phyloP scores from a whole-genome alignment of 2,113 vertebrate species.

The Rhinolophus sinicus region DNA sequence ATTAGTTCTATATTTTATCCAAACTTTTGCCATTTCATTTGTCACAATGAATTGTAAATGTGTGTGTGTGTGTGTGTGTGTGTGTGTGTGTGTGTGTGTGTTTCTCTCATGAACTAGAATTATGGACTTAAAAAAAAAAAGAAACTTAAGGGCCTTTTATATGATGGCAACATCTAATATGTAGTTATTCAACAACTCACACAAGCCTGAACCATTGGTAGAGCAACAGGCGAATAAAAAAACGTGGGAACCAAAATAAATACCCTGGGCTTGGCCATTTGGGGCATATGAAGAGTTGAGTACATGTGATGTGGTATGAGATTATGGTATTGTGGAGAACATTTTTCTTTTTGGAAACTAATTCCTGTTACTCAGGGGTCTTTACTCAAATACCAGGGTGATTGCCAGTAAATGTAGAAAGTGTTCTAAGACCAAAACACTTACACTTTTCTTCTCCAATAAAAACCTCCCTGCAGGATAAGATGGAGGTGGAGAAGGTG shows the following conservation, averaged over 20 bases:
- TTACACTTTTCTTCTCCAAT: background rate
- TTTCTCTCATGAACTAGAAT: slow-evolving; percentile 36
- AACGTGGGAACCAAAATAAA: background rate
- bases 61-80: background rate
- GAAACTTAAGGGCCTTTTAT: background rate
- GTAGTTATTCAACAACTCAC: background rate
- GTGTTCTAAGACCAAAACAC: background rate
- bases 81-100: background rate
- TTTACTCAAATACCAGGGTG: background rate
- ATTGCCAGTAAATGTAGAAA: background rate
- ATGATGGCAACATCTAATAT: background rate
- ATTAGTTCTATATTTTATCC: background rate
- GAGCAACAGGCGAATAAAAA: background rate
- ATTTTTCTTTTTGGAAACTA: background rate
- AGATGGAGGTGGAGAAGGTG: background rate
- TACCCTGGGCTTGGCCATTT: background rate
- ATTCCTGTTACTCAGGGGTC: background rate
- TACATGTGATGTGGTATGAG: background rate
- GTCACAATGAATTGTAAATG: background rate
- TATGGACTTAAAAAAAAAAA: background rate
- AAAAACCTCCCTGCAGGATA: background rate
- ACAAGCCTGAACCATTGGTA: background rate
- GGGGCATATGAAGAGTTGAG: background rate
- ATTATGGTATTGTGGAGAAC: background rate
- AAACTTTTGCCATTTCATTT: background rate